Percentiles rank a stretch among this genome's conserved stretches.
phyloP scores from a whole-genome alignment of 2,797 vertebrate genomes.

The Arctocebus calabarensis region DNA sequence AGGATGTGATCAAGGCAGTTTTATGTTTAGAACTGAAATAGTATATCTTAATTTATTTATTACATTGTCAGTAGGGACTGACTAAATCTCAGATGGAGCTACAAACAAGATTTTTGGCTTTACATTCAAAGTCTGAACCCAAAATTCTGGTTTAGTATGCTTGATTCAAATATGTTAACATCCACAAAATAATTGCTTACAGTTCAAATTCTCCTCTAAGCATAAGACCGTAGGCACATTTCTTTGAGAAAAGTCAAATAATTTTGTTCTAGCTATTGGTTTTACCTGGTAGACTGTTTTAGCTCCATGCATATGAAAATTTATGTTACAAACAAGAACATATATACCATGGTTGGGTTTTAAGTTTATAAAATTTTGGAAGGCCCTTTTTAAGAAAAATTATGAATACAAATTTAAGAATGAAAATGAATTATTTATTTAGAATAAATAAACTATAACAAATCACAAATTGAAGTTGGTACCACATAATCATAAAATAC shows the following conservation, averaged over 20 bases:
- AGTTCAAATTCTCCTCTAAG: neutral
- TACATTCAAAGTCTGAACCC: neutral
- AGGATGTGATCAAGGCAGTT: neutral
- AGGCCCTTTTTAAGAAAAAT: conserved; percentile 1
- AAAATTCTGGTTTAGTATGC: neutral
- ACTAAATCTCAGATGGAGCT: neutral
- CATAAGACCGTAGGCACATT: neutral
- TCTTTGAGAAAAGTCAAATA: neutral
- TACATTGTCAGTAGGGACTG: neutral
- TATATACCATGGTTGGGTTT: neutral
- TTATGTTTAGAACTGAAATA: neutral
- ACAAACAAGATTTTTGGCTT: neutral
- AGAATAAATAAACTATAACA: neutral
- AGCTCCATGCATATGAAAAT: neutral
- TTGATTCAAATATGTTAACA: neutral
- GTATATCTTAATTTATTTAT: neutral
- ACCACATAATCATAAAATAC: neutral
- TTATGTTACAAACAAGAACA: neutral
- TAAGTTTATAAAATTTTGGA: conserved; percentile 1
- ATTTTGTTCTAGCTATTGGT: neutral
- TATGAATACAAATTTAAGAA: neutral
- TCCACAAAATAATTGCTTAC: neutral
- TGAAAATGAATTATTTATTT: neutral
- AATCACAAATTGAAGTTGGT: neutral
- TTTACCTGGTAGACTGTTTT: neutral